Percentiles rank a stretch among this genome's conserved stretches.
Conservation (phyloP, 37 sponge, comb jelly and placozoan genomes). For the Lycopodina hypogea region DNA sequence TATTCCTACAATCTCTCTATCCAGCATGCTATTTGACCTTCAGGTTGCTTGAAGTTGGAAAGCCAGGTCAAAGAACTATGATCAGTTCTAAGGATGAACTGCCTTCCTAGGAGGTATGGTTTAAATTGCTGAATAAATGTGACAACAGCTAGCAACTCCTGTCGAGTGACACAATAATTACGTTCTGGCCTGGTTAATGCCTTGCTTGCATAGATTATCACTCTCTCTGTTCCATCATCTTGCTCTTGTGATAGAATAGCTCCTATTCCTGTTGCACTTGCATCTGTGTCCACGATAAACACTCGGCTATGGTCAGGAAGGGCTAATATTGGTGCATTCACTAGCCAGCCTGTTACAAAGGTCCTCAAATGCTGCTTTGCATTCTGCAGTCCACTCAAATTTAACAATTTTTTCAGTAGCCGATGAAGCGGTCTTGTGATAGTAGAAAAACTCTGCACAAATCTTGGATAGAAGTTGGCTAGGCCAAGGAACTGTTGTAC, state of each 20-base stretch:
- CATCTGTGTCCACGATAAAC: conserved; percentile 52
- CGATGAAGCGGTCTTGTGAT: conserved; percentile 5
- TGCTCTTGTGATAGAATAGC: conserved; percentile 43
- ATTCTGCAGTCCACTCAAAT: conserved; percentile 35
- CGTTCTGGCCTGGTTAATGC: conserved; percentile 22
- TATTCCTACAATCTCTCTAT: conserved; percentile 25
- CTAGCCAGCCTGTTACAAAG: conserved; percentile 19
- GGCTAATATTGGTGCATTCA: conserved; percentile 29
- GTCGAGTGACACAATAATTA: conserved; percentile 26
- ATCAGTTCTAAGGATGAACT: conserved; percentile 20
- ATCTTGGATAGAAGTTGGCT: conserved; percentile 15
- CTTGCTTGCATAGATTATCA: conserved; percentile 27
- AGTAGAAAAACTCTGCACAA: neutral
- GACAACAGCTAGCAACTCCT: conserved; percentile 35
- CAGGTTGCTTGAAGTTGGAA: conserved; percentile 39
- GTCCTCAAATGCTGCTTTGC: conserved; percentile 37
- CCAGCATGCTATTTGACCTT: conserved; percentile 40
- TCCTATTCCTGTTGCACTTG: conserved; percentile 41
- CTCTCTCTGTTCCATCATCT: conserved; percentile 24
- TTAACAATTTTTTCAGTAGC: conserved; percentile 3
- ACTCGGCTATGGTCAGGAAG: conserved; percentile 14
- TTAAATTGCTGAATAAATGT: conserved; percentile 17
- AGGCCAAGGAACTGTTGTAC: conserved; percentile 14
- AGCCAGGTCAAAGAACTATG: conserved; percentile 35
- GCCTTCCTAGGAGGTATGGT: conserved; percentile 30